These are phyloP conservation scores for Helicoverpa zea DNA, from an alignment of 1,140 invertebrate species.

Conservation along the genomic window DNA sequence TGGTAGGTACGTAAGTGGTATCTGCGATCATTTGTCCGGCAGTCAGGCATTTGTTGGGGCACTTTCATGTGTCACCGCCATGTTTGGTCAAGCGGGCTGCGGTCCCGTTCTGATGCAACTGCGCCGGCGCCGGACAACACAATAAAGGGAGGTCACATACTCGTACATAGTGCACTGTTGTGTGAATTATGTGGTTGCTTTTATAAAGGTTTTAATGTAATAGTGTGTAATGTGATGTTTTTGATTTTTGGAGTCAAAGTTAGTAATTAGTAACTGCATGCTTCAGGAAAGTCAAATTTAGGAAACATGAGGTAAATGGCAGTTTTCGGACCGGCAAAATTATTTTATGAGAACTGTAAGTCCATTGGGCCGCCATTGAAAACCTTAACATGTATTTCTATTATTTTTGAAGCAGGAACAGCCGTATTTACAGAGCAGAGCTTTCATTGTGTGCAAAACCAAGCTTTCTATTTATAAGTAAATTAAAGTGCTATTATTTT, in stretches of 20 bases:
- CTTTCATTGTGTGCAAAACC: too few relatives aligned
- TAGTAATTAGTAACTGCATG: too few relatives aligned
- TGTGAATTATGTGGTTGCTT: not conserved
- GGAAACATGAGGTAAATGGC: too few relatives aligned
- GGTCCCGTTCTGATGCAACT: slow-evolving; percentile 50
- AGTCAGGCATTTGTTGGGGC: not conserved
- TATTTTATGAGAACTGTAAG: too few relatives aligned
- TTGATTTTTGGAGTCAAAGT: too few relatives aligned
- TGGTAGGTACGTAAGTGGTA: not conserved
- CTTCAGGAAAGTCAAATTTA: too few relatives aligned
- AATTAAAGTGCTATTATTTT: not conserved
- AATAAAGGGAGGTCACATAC: not conserved
- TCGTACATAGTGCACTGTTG: not conserved
- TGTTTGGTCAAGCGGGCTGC: slow-evolving; percentile 48
- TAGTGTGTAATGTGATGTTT: too few relatives aligned
- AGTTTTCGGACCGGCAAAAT: too few relatives aligned
- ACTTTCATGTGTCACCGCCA: slow-evolving; percentile 47
- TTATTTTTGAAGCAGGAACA: too few relatives aligned
- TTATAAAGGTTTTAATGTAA: not conserved
- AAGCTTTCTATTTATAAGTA: not conserved
- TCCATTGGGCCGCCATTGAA: too few relatives aligned
- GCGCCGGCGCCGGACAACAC: slow-evolving; percentile 40
- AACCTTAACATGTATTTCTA: too few relatives aligned
- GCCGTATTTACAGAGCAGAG: too few relatives aligned
- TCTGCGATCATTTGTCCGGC: slow-evolving; percentile 33